Base-by-base conservation (phyloP, 2,113 vertebrate species). In the Brachyhypopomus occidentalis region DNA sequence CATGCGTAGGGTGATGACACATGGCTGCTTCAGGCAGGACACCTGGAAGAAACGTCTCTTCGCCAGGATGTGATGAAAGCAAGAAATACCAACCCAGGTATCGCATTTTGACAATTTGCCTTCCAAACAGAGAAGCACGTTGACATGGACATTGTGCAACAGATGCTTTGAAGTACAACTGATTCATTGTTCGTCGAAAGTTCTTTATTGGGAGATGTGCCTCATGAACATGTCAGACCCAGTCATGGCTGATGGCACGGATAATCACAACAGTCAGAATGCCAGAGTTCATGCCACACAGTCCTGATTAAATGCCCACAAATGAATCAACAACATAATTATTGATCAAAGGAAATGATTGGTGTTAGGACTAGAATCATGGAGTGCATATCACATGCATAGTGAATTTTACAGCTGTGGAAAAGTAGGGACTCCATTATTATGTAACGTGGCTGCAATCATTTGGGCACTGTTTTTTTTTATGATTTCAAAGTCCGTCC, bases 181-280 rank as follows among this genome's bases (percentile, higher is more conserved):
- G 45, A 52, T 52, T 52, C 2, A 52, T 52, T 14, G 41, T 41
- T 41, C 41, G 5, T 9, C 0, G 45, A 52, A 52, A 52, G 45
- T 14, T 11, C 45, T 52, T 52, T 52, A 52, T 52, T 52, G 45
- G 14, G 12, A 52, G 45, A 52, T 14, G 12, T 14, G 45, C 45
- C 45, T 14, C 8, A 12, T 14, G 2, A 52, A 52, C 19, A 30
- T n/a, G 19, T 55, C 30, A 55, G 62, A 55, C 55, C n/a, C 11
- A n/a, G 25, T n/a, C 38, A 12, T 8, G 64, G 62, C 41, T 12
- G 36, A 48, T 38, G 72, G n/a, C 4, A 8, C 19, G 36, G 19
- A 52, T 30, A 25, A 19, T 69, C 30, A 69, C 25, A 38, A 69
- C 76, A 38, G 76, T 67, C 27, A 4, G 25, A 67, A 78, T 11